These are phyloP conservation scores for Passerculus sandwichensis DNA, from an alignment of 2,797 vertebrate genomes.

Conservation along the genomic window DNA sequence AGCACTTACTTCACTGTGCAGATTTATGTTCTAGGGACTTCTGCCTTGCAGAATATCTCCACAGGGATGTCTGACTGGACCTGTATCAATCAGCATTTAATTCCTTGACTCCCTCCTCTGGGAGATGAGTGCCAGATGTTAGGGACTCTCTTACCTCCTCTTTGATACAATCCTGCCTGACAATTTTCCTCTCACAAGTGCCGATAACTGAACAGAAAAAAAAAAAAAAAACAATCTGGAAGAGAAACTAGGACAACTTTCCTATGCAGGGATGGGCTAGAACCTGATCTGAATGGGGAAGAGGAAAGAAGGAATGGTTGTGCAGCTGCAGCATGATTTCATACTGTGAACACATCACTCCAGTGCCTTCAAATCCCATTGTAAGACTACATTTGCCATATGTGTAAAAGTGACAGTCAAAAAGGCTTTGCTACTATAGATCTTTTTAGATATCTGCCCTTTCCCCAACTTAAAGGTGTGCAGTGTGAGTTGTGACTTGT, in stretches of 20 bases:
- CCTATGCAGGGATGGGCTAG: not conserved
- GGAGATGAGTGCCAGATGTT: not conserved
- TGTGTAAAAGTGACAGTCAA: not conserved
- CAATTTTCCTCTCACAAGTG: not conserved
- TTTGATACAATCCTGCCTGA: not conserved
- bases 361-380: not conserved
- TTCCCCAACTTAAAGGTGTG: not conserved
- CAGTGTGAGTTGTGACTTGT: not conserved
- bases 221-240: not conserved
- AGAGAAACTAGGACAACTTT: slow-evolving; percentile 7
- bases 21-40: not conserved
- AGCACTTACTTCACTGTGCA: not conserved
- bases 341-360: not conserved
- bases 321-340: slow-evolving; percentile 4
- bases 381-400: not conserved
- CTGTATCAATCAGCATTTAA: not conserved
- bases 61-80: not conserved
- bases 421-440: not conserved
- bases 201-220: not conserved
- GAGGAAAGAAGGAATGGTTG: not conserved
- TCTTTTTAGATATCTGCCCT: not conserved
- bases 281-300: not conserved
- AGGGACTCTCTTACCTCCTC: not conserved
- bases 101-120: not conserved
- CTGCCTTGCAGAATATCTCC: not conserved